Base-by-base conservation (phyloP, 2,888 invertebrate species). In the Podotricha telesiphe region DNA sequence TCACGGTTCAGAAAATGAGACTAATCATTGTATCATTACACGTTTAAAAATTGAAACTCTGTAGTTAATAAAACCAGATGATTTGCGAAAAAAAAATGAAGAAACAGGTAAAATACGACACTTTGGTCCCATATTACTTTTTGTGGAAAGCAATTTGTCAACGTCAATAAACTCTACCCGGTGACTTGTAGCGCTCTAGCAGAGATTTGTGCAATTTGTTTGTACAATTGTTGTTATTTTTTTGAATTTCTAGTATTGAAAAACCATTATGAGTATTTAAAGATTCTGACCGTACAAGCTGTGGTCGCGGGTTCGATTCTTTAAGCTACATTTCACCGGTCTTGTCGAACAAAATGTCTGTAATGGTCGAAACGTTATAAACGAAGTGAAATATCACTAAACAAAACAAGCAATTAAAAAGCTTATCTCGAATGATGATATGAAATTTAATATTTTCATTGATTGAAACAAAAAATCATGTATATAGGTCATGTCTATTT, bases 81-180 rank as follows among this genome's bases (percentile, higher is more conserved):
- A 73, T 68, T 70, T 67, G 72, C 68, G 42, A 56, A 70, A 70
- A 70, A 55, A 28, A 59, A 59, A 66, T 61, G 34, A 58, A 67
- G 70, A 51, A 68, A 70, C 70, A 68, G 72, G 70, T 70, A 68
- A 64, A 73, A 72, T 53, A 48, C 63, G 48, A 37, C 63, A 63
- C 63, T 63, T 63, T 64, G 68, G 42, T 65, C 55, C 70, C 64
- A 73, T 68, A 70, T 73, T 70, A 66, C 70, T 73, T 73, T 72
- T 73, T 68, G 72, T 68, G 59, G 66, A 64, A 66, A 68, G 55
- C 64, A 73, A 70, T 73, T 67, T 73, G 72, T 73, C 72, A 73
- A 70, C 68, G 72, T 73, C 72, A 73, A 73, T 73, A 70, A 68
- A 53, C 68, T 68, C 68, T 64, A 70, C 65, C 68, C 47, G 45